These are phyloP conservation scores for Limnephilus rhombicus DNA, from an alignment of 2,888 invertebrate genomes.

Conservation along the genomic window DNA sequence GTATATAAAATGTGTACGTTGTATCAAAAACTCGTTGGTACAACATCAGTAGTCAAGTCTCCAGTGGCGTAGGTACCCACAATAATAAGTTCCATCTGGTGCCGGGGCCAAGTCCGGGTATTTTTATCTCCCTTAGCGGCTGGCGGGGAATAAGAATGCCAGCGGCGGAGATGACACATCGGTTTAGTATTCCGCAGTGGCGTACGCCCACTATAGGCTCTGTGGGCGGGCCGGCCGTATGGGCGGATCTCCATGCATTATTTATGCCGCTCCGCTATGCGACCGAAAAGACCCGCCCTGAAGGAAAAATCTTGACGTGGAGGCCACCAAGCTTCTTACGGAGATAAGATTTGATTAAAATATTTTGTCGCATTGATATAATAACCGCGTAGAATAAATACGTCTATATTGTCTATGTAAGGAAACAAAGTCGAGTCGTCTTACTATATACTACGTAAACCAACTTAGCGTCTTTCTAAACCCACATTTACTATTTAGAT, in stretches of 20 bases:
- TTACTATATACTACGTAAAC: no score
- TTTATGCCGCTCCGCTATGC: constrained; percentile 54
- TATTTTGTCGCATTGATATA: not conserved
- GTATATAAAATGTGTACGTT: not conserved
- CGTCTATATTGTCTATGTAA: not conserved
- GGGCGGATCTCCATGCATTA: constrained; percentile 63
- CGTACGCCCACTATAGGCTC: constrained; percentile 51
- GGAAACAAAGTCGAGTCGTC: not conserved
- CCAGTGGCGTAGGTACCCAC: not conserved
- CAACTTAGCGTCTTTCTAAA: no score
- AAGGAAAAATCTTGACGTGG: constrained; percentile 11
- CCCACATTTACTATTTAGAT: not conserved
- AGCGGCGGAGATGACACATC: constrained; percentile 39
- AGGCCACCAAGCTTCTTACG: not conserved
- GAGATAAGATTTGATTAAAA: not conserved
- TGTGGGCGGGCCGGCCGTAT: constrained; percentile 39
- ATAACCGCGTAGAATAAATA: not conserved
- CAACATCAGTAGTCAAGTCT: not conserved
- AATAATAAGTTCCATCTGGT: constrained; percentile 23
- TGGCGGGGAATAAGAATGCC: constrained; percentile 34
- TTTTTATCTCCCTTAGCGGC: constrained; percentile 26
- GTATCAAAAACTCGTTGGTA: not conserved
- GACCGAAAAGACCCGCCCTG: constrained; percentile 45
- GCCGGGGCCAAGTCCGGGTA: constrained; percentile 26
- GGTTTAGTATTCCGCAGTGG: constrained; percentile 49